Percentiles rank a stretch among this genome's conserved stretches.
These are phyloP conservation scores for Aricia agestis DNA, from an alignment of 1,140 invertebrate species.

Conservation along the genomic window DNA sequence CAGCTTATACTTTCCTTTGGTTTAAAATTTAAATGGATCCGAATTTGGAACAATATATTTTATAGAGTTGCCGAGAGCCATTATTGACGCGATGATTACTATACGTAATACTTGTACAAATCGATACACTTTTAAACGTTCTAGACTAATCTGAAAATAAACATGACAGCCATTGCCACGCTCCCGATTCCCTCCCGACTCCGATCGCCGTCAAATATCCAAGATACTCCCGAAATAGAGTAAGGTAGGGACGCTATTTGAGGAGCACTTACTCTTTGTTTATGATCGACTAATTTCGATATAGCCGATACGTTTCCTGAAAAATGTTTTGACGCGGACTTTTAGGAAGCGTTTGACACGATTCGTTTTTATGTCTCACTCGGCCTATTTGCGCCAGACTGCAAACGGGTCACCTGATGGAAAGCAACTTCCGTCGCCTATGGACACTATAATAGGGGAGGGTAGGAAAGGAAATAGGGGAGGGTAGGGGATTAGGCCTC, in stretches of 20 bases:
- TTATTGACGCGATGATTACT: background rate
- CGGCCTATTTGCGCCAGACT: too few species aligned
- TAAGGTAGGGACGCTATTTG: constrained; percentile 57
- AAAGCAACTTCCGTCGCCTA: too few species aligned
- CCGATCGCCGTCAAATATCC: constrained; percentile 41
- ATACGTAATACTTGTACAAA: constrained; percentile 11
- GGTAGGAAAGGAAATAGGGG: too few species aligned
- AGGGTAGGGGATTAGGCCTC: too few species aligned
- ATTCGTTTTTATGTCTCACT: background rate
- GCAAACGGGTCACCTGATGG: too few species aligned
- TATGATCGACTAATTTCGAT: constrained; percentile 58
- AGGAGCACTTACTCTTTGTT: constrained; percentile 63
- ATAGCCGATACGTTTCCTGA: constrained; percentile 5
- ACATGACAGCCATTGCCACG: constrained; percentile 34
- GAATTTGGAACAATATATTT: too few species aligned
- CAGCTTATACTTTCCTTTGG: too few species aligned
- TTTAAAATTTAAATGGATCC: too few species aligned
- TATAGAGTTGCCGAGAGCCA: too few species aligned
- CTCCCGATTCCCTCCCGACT: constrained; percentile 31
- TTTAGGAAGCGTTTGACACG: background rate
- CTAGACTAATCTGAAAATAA: constrained; percentile 37
- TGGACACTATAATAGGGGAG: too few species aligned
- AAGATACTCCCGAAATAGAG: constrained; percentile 50
- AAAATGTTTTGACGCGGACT: background rate
- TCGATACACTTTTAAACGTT: constrained; percentile 24